Evolutionary conservation across 2,797 vertebrate species (phyloP).

Genomic region (Tokudaia muenninki): DNA sequence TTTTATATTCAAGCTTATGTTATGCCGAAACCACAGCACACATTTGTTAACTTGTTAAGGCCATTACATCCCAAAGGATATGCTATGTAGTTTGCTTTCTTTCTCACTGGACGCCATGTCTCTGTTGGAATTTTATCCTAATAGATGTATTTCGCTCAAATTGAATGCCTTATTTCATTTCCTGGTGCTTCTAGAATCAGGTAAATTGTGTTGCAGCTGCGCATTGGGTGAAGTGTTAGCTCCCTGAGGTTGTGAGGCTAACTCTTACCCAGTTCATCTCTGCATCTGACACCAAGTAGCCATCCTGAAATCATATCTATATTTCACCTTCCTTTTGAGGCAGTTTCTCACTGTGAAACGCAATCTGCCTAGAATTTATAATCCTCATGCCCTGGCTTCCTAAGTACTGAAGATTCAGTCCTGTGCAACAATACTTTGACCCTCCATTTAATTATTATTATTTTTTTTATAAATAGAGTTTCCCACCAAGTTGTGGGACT

Average conservation of each 20-base stretch:
- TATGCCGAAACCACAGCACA: background rate
- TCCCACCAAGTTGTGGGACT: background rate
- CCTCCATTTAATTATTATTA: background rate
- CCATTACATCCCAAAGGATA: background rate
- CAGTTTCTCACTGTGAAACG: background rate
- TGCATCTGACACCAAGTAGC: background rate
- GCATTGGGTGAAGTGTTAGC: fast-evolving
- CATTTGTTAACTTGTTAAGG: background rate
- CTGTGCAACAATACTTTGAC: background rate
- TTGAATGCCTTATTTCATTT: background rate
- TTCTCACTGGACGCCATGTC: background rate
- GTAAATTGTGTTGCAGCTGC: background rate
- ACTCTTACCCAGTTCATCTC: background rate
- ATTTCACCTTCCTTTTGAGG: background rate
- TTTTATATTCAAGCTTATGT: background rate
- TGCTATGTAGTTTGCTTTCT: background rate
- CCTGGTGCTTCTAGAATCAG: background rate
- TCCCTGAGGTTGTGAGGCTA: background rate
- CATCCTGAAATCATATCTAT: background rate
- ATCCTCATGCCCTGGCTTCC: background rate
- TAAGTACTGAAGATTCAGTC: background rate
- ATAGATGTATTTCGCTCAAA: background rate
- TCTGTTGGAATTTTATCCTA: background rate
- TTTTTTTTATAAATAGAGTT: background rate
- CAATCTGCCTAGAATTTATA: background rate